Conservation (phyloP, 1,140 invertebrate genomes). For the Drosophila cardini region DNA sequence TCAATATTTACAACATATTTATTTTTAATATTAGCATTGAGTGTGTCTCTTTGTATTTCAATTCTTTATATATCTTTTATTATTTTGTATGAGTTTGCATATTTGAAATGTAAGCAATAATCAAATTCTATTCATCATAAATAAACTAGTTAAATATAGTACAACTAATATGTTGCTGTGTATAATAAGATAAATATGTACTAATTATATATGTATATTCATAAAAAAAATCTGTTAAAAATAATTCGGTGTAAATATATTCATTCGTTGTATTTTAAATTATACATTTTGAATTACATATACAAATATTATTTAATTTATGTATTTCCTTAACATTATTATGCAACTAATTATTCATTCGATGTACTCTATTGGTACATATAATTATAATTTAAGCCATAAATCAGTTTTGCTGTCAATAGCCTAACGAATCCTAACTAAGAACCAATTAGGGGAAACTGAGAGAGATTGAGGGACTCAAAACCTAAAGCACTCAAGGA, state of each 20-base stretch:
- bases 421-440: constrained; percentile 67
- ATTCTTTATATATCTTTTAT: no score
- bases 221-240: constrained; percentile 71
- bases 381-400: constrained; percentile 50
- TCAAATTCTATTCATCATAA: constrained; percentile 67
- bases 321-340: constrained; percentile 65
- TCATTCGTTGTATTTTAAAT: constrained; percentile 83
- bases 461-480: constrained; percentile 38
- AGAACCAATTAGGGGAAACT: constrained; percentile 59
- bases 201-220: constrained; percentile 73
- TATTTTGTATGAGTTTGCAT: constrained; percentile 58
- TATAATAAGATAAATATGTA: constrained; percentile 45
- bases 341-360: constrained; percentile 63
- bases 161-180: constrained; percentile 70
- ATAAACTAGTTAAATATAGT: constrained; percentile 74
- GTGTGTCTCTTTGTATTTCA: constrained; percentile 46
- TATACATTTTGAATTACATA: constrained; percentile 61
- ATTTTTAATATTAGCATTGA: constrained; percentile 48
- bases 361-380: constrained; percentile 51
- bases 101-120: constrained; percentile 78
- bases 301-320: constrained; percentile 4
- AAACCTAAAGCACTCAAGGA: constrained; percentile 60
- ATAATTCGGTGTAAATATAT: constrained; percentile 79
- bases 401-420: constrained; percentile 64
- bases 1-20: constrained; percentile 67